Evolutionary conservation across 2,888 invertebrate species (phyloP).

Genomic region (Schizotus pectinicornis): DNA sequence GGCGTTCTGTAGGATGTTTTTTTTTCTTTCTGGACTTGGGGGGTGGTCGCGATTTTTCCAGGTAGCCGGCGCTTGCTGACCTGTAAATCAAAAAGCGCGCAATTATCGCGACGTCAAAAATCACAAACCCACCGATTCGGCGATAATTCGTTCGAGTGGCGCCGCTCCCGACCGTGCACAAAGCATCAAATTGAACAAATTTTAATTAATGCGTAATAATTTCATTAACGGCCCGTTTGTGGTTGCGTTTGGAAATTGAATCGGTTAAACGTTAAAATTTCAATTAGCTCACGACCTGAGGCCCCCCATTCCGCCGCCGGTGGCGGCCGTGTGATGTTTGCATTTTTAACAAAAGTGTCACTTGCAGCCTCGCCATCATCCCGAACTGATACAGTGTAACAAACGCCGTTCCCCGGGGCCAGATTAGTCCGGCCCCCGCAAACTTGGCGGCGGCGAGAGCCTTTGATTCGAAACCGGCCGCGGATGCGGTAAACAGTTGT

Average conservation of each 20-base stretch:
- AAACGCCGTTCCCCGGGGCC: slow-evolving; percentile 44
- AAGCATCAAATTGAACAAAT: slow-evolving; percentile 54
- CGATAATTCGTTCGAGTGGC: not conserved
- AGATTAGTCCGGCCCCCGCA: slow-evolving; percentile 41
- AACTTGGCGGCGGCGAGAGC: slow-evolving; percentile 36
- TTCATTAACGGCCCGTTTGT: slow-evolving; percentile 52
- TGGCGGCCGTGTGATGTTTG: slow-evolving; percentile 29
- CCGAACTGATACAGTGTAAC: slow-evolving; percentile 53
- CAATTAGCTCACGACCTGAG: slow-evolving; percentile 51
- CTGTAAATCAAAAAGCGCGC: slow-evolving; percentile 11
- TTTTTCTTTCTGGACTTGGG: too few species aligned
- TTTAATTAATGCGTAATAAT: slow-evolving; percentile 59
- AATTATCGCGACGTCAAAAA: slow-evolving; percentile 23
- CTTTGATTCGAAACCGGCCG: slow-evolving; percentile 25
- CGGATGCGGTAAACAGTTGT: slow-evolving; percentile 30
- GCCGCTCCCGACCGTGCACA: slow-evolving; percentile 22
- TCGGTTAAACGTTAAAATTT: slow-evolving; percentile 50
- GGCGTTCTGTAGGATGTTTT: too few species aligned
- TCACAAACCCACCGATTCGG: slow-evolving; percentile 27
- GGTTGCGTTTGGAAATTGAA: slow-evolving; percentile 47
- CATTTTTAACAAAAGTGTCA: slow-evolving; percentile 57
- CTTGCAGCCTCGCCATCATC: slow-evolving; percentile 48
- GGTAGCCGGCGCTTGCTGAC: not conserved
- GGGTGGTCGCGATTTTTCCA: too few species aligned
- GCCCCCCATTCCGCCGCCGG: slow-evolving; percentile 31